Evolutionary conservation across 2,888 invertebrate genomes (phyloP), one percentile per base, ranked within the genome.

Genomic region (Ectobius pallidus): DNA sequence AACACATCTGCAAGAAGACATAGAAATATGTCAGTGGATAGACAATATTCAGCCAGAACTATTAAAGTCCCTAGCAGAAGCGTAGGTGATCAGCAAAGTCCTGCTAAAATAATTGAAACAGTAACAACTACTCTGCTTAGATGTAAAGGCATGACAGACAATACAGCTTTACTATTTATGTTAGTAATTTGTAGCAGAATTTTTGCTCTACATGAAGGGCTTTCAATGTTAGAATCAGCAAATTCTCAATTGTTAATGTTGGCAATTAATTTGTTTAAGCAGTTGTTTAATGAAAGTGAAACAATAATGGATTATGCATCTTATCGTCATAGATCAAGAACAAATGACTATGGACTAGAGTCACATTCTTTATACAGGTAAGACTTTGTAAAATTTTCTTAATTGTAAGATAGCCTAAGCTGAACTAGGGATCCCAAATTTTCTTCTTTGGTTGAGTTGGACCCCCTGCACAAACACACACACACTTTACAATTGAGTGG

Each of bases 141-240:
- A 27, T n/a, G n/a, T n/a, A 20, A 27, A 65, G 46, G 46, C 18
- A 46, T 27, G 1, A 44, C 65, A n/a, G 39, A 46, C 9, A 39
- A 27, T n/a, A 25, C 27, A 27, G 18, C 7, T 1, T 20, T 65
- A 14, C 18, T 65, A 11, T 65, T 30, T 27, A 3, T 65, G 25
- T 22, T 65, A 25, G 65, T 27, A 14, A 44, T 65, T n/a, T 65
- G 65, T 65, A n/a, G 27, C 14, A 65, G 30, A 46, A 27, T 65
- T 27, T 65, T 44, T 46, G 27, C 22, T 25, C n/a, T 65, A 44
- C 65, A 65, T 65, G 65, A 65, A 46, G 65, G 65, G 16, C 16
- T 65, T 25, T 46, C 27, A 11, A 7, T 65, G n/a, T n/a, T 46
- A 30, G 65, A 65, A 34, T 16, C 27, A 14, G 18, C 25, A n/a